A percentile compares a stretch with the other conserved stretches of the same genome.
phyloP scores from a whole-genome alignment of 2,113 vertebrate genomes.

The Monopterus albus region DNA sequence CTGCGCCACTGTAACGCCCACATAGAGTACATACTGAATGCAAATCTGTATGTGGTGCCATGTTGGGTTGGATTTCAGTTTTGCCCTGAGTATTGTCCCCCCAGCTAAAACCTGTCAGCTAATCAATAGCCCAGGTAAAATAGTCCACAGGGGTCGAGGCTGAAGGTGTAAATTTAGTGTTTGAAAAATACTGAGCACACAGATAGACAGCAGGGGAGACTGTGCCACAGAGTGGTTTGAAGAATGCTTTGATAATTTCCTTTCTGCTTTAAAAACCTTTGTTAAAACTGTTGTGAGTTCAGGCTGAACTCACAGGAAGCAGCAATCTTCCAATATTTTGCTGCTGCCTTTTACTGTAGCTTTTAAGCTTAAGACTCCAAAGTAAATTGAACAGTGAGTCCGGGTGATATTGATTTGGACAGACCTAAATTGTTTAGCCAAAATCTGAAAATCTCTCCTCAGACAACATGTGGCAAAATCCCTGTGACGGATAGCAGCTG shows the following conservation, averaged over 20 bases:
- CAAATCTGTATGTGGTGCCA: conserved; percentile 8
- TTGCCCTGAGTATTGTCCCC: background rate
- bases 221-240: background rate
- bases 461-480: conserved; percentile 14
- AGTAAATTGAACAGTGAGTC: background rate
- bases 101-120: no score
- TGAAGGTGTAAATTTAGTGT: background rate
- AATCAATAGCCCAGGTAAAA: background rate
- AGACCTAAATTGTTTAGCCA: background rate
- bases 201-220: background rate
- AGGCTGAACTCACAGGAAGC: background rate
- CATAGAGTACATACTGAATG: background rate
- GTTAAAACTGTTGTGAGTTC: background rate
- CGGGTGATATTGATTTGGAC: conserved; percentile 12
- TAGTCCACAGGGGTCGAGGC: background rate
- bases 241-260: background rate
- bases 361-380: conserved; percentile 2
- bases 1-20: no score
- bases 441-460: conserved; percentile 1
- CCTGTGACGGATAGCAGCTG: background rate
- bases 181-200: background rate
- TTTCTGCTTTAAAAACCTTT: background rate
- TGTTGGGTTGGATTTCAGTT: conserved; percentile 13
- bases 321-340: background rate
- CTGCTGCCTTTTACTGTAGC: background rate